phyloP scores from a whole-genome alignment of 2,113 vertebrate genomes.

The Arizona elegans region DNA sequence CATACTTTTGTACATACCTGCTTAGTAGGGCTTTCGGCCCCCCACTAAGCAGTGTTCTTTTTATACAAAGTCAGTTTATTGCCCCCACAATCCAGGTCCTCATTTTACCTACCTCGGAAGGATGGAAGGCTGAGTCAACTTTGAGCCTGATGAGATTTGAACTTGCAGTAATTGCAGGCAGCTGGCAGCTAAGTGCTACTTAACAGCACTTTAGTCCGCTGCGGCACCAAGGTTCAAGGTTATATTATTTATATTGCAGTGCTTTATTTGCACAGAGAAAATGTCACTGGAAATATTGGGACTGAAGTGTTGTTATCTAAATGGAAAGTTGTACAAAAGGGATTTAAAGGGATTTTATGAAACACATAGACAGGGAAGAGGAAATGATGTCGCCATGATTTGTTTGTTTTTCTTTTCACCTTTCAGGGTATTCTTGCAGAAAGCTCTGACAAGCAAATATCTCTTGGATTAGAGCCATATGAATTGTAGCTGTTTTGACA shows the following conservation, averaged over 20 bases:
- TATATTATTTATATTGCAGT: neutral
- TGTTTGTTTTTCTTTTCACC: conserved; percentile 13
- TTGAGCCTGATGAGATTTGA: too few relatives aligned
- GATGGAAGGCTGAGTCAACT: too few relatives aligned
- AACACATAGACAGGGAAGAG: neutral
- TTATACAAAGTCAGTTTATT: too few relatives aligned
- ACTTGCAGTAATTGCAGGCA: too few relatives aligned
- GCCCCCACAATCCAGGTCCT: too few relatives aligned
- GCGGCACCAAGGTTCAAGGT: neutral
- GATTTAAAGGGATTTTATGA: neutral
- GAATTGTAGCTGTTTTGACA: conserved; percentile 31
- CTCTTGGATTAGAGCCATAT: conserved; percentile 25
- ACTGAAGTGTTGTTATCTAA: neutral
- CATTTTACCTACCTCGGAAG: too few relatives aligned
- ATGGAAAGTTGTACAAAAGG: neutral
- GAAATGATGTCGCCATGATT: neutral
- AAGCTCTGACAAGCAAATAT: neutral
- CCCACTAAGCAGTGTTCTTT: too few relatives aligned
- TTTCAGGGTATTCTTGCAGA: conserved; percentile 14
- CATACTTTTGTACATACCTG: too few relatives aligned
- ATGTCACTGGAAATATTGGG: neutral
- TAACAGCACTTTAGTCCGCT: too few relatives aligned
- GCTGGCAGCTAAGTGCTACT: too few relatives aligned
- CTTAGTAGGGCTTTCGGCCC: too few relatives aligned
- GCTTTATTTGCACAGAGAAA: neutral